phyloP scores from a whole-genome alignment of 2,888 invertebrate genomes.

The Hermaeophaga mercurialis region DNA sequence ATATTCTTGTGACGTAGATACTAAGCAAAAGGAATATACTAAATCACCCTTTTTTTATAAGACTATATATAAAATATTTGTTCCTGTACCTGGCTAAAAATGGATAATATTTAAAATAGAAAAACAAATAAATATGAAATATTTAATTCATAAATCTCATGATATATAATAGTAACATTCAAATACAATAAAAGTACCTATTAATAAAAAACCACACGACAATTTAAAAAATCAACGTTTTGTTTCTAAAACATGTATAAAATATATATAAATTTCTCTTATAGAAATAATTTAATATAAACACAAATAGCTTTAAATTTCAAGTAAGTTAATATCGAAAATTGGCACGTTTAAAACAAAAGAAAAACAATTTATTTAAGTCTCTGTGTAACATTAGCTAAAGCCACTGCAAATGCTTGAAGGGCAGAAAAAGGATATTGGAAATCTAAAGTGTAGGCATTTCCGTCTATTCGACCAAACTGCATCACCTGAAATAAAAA shows the following conservation, averaged over 20 bases:
- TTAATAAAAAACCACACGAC: slow-evolving; percentile 34
- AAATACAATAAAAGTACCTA: slow-evolving; percentile 39
- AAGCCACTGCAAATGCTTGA: slow-evolving; percentile 97
- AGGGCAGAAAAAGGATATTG: slow-evolving; percentile 98
- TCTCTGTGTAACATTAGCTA: slow-evolving; percentile 95
- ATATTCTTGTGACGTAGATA: too few relatives aligned
- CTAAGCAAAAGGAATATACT: too few relatives aligned
- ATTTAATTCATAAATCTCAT: slow-evolving; percentile 21
- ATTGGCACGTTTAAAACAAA: slow-evolving; percentile 38
- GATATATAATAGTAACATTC: slow-evolving; percentile 34
- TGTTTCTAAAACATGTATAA: slow-evolving; percentile 40
- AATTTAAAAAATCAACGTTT: slow-evolving; percentile 35
- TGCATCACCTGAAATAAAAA: slow-evolving; percentile 87
- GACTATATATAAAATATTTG: too few relatives aligned
- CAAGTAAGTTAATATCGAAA: slow-evolving; percentile 23
- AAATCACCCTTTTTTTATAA: too few relatives aligned
- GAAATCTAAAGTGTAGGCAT: slow-evolving; percentile 98
- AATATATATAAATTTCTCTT: slow-evolving; percentile 38
- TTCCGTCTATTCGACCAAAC: slow-evolving; percentile 97
- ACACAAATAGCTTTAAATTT: slow-evolving; percentile 23
- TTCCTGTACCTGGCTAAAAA: too few relatives aligned
- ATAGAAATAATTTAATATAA: slow-evolving; percentile 26
- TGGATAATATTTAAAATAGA: too few relatives aligned
- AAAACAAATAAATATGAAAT: not conserved
- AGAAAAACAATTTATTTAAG: slow-evolving; percentile 72